Percentiles rank a stretch among this genome's conserved stretches.
These are phyloP conservation scores for Archaeoteleia sp. DNA, from an alignment of 2,888 invertebrate genomes.

Conservation along the genomic window DNA sequence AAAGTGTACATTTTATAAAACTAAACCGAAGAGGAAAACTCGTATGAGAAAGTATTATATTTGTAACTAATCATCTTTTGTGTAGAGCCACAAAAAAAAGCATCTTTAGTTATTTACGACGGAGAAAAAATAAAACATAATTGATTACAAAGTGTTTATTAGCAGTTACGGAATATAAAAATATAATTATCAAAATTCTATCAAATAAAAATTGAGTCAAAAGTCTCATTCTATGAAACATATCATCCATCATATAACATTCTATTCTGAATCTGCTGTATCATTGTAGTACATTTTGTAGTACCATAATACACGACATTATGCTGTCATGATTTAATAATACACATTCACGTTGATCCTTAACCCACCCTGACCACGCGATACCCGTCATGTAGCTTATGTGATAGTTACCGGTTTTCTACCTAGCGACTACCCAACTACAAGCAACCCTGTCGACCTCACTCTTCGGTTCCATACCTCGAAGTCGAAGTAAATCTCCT, in stretches of 20 bases:
- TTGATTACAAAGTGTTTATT: too few relatives aligned
- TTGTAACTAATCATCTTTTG: too few relatives aligned
- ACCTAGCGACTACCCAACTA: constrained; percentile 43
- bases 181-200: too few relatives aligned
- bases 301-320: constrained; percentile 36
- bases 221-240: too few relatives aligned
- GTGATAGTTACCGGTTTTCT: constrained; percentile 51
- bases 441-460: constrained; percentile 48
- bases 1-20: too few relatives aligned
- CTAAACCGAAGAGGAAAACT: too few relatives aligned
- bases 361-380: constrained; percentile 48
- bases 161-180: too few relatives aligned
- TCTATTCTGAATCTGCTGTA: constrained; percentile 24
- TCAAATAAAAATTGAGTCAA: too few relatives aligned
- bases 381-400: constrained; percentile 43
- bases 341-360: constrained; percentile 43
- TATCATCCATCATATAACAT: constrained; percentile 24
- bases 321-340: constrained; percentile 46
- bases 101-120: too few relatives aligned
- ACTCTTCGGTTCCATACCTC: constrained; percentile 32
- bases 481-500: constrained; percentile 71
- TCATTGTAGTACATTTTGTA: constrained; percentile 19
- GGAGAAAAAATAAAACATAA: too few relatives aligned
- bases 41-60: too few relatives aligned
- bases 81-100: too few relatives aligned